These are phyloP conservation scores for Gambusia affinis DNA, from an alignment of 2,113 vertebrate species.

Conservation along the genomic window DNA sequence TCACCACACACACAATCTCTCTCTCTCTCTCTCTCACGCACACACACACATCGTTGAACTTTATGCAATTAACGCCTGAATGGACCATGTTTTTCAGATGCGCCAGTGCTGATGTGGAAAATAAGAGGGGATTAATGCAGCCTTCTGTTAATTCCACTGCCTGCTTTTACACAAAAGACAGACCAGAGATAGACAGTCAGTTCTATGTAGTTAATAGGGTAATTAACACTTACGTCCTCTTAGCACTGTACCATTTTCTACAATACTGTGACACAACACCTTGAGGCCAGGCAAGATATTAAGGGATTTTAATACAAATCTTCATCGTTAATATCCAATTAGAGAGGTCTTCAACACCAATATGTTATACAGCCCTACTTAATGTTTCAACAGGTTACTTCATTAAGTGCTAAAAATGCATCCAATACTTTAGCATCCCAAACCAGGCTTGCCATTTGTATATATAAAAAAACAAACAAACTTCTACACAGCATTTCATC, in stretches of 20 bases:
- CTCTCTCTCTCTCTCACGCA: background rate
- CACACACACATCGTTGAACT: constrained; percentile 61
- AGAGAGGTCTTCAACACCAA: constrained; percentile 46
- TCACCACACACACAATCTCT: constrained; percentile 4
- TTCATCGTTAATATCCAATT: constrained; percentile 60
- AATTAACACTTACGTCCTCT: constrained; percentile 77
- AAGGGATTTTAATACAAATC: constrained; percentile 67
- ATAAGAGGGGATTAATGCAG: constrained; percentile 74
- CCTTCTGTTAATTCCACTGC: constrained; percentile 68
- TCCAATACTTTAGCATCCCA: constrained; percentile 4
- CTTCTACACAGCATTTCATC: constrained; percentile 12
- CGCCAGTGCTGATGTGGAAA: constrained; percentile 72
- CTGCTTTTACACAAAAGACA: constrained; percentile 64
- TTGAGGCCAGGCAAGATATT: constrained; percentile 54
- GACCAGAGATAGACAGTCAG: constrained; percentile 64
- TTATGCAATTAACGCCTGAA: constrained; percentile 72
- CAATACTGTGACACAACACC: constrained; percentile 54
- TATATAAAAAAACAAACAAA: constrained; percentile 6
- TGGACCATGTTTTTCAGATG: constrained; percentile 69
- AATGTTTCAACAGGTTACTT: constrained; percentile 18
- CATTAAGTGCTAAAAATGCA: background rate
- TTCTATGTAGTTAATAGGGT: constrained; percentile 70
- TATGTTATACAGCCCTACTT: constrained; percentile 18
- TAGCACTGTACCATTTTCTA: constrained; percentile 61
- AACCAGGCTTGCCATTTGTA: constrained; percentile 19